phyloP scores from a whole-genome alignment of 2,888 invertebrate genomes.

The Drosophila sordidapex region DNA sequence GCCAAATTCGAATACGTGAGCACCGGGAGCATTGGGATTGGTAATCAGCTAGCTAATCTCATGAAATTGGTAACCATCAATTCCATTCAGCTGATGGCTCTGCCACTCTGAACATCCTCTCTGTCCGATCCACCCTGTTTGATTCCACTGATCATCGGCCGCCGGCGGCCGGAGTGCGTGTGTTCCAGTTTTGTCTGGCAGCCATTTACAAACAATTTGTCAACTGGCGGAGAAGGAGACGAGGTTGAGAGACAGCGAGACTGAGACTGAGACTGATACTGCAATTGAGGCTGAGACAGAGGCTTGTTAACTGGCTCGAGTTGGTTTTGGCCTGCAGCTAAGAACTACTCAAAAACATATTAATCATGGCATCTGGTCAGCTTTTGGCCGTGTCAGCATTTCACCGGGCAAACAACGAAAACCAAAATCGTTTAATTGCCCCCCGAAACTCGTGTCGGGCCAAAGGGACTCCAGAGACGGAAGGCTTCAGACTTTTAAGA shows the following conservation, averaged over 20 bases:
- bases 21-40: constrained; percentile 35
- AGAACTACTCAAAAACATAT: constrained; percentile 79
- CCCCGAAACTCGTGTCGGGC: constrained; percentile 30
- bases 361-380: constrained; percentile 73
- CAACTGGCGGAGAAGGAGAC: constrained; percentile 46
- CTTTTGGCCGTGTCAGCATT: constrained; percentile 30
- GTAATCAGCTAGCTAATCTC: constrained; percentile 29
- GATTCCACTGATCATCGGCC: neutral
- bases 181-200: constrained; percentile 77
- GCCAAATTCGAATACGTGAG: constrained; percentile 18
- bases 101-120: neutral
- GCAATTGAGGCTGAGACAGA: constrained; percentile 10
- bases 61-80: constrained; percentile 38
- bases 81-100: constrained; percentile 12
- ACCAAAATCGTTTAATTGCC: constrained; percentile 74
- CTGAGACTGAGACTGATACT: neutral
- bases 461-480: constrained; percentile 1
- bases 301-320: constrained; percentile 48
- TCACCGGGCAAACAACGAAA: constrained; percentile 34
- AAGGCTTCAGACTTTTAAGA: constrained; percentile 7
- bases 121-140: neutral
- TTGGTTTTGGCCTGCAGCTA: constrained; percentile 59
- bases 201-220: constrained; percentile 76
- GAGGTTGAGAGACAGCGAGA: constrained; percentile 2
- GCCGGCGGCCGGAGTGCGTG: constrained; percentile 60